Conservation (phyloP, 2,113 vertebrate genomes). For the Petaurus breviceps region DNA sequence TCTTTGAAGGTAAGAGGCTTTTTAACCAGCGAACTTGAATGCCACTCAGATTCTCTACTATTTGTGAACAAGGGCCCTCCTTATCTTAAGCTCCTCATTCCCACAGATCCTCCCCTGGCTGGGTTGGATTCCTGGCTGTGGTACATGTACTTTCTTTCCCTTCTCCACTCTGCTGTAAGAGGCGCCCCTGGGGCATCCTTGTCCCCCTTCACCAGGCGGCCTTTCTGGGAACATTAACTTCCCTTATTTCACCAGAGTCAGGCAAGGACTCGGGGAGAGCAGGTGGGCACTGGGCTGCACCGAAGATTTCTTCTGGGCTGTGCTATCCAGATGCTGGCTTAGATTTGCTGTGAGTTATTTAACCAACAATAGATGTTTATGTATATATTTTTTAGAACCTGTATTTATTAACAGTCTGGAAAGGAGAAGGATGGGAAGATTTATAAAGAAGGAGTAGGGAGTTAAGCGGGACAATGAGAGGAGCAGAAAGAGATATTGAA, state of each 20-base stretch:
- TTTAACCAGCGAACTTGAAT: slow-evolving; percentile 10
- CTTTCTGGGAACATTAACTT: not conserved
- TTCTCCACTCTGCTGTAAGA: not conserved
- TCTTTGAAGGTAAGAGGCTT: slow-evolving; percentile 41
- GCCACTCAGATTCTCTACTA: slow-evolving; percentile 49
- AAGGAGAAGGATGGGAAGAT: slow-evolving; percentile 76
- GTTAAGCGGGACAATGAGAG: slow-evolving; percentile 86
- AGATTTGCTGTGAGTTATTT: slow-evolving; percentile 80
- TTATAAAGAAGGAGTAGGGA: slow-evolving; percentile 78
- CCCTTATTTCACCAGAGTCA: not conserved
- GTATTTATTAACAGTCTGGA: slow-evolving; percentile 82
- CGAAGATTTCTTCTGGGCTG: not conserved
- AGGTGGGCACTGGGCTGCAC: slow-evolving; percentile 41
- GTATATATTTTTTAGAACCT: slow-evolving; percentile 75
- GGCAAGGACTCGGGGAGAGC: not conserved
- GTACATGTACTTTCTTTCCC: not conserved
- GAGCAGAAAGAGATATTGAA: slow-evolving; percentile 82
- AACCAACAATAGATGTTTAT: slow-evolving; percentile 83
- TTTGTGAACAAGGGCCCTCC: slow-evolving; percentile 6
- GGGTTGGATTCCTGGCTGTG: not conserved
- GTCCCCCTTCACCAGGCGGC: not conserved
- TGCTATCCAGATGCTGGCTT: slow-evolving; percentile 48
- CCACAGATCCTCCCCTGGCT: not conserved
- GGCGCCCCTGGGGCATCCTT: not conserved
- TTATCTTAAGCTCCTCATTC: not conserved